phyloP scores from a whole-genome alignment of 2,888 invertebrate genomes.

The Elysia crispata region DNA sequence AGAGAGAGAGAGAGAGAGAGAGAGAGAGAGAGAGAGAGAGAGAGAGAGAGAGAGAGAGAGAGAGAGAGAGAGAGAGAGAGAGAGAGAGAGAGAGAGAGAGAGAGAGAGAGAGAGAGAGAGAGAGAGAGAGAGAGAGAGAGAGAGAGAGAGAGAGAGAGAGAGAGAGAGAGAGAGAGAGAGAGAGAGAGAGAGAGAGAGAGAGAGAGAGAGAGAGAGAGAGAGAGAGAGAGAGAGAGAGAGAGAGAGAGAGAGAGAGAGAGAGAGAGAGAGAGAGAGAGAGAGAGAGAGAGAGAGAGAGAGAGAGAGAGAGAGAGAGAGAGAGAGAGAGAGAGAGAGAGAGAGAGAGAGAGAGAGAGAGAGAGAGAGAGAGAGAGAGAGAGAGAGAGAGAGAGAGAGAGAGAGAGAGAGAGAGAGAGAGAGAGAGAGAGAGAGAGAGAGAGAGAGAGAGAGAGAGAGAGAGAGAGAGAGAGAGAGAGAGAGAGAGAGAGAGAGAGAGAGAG shows the following conservation, averaged over 20 bases:
- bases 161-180: neutral
- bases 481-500: neutral
- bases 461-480: constrained; percentile 9
- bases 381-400: neutral
- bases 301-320: no score
- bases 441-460: constrained; percentile 1
- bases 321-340: constrained; percentile 26
- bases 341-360: neutral
- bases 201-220: no score
- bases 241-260: no score
- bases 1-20: constrained; percentile 19
- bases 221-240: no score
- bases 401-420: neutral
- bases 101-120: constrained; percentile 2
- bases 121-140: neutral
- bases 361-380: neutral
- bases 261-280: no score
- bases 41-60: constrained; percentile 4
- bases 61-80: neutral
- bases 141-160: constrained; percentile 17
- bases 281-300: no score
- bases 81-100: constrained; percentile 17
- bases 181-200: no score
- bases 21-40: neutral
- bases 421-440: neutral